Evolutionary conservation across 1,140 invertebrate species (phyloP).

Genomic region (Trachymyrmex cornetzi): DNA sequence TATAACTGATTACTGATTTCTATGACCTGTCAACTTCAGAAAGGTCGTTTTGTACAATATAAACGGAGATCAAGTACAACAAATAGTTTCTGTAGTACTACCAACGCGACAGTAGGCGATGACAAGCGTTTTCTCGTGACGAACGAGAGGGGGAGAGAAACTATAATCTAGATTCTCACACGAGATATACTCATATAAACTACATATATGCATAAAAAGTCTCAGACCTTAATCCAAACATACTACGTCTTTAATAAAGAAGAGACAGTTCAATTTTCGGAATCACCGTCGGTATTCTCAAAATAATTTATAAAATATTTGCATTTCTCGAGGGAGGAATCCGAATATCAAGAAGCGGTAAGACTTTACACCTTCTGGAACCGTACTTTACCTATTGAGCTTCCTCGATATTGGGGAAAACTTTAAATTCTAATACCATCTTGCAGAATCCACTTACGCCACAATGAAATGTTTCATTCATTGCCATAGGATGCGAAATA

Average conservation of each 20-base stretch:
- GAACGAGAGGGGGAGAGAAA: background rate
- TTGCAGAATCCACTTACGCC: slow-evolving; percentile 47
- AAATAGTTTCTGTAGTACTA: slow-evolving; percentile 7
- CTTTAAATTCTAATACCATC: slow-evolving; percentile 71
- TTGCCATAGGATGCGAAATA: slow-evolving; percentile 19
- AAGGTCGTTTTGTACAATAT: slow-evolving; percentile 26
- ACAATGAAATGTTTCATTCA: slow-evolving; percentile 72
- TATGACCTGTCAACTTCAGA: slow-evolving; percentile 46
- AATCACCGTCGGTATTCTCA: background rate
- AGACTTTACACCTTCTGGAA: slow-evolving; percentile 15
- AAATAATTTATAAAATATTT: slow-evolving; percentile 58
- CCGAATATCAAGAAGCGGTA: slow-evolving; percentile 48
- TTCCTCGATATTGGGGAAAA: slow-evolving; percentile 50
- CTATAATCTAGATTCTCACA: background rate
- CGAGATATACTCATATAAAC: background rate
- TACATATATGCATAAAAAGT: background rate
- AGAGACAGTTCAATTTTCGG: slow-evolving; percentile 39
- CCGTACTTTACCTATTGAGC: background rate
- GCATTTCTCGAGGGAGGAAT: slow-evolving; percentile 40
- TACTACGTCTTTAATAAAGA: background rate
- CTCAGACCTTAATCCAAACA: background rate
- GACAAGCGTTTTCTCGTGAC: slow-evolving; percentile 4
- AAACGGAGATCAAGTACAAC: slow-evolving; percentile 27
- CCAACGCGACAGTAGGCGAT: background rate
- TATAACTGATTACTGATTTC: slow-evolving; percentile 38